Conservation (phyloP, 2,888 invertebrate species). For the Acrobasis consociella region DNA sequence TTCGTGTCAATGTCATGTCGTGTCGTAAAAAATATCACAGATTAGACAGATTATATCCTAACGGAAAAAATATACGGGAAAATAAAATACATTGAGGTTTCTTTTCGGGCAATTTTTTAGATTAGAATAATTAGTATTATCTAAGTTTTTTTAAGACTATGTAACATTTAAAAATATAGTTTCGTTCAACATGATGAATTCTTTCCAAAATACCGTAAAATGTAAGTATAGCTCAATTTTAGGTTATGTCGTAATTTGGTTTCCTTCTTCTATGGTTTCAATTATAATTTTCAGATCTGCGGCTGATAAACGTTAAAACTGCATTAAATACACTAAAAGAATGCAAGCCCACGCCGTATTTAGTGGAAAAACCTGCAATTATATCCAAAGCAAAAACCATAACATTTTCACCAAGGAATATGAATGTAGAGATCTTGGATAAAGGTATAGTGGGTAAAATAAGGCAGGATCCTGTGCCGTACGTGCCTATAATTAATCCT, state of each 20-base stretch:
- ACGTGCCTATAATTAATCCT: constrained; percentile 71
- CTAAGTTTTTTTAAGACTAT: background rate
- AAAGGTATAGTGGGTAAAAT: constrained; percentile 45
- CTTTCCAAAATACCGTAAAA: constrained; percentile 64
- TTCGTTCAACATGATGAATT: constrained; percentile 54
- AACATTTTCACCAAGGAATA: constrained; percentile 59
- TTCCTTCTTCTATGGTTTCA: constrained; percentile 22
- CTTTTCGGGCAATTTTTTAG: too few species aligned
- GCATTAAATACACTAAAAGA: constrained; percentile 59
- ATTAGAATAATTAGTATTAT: background rate
- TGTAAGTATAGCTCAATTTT: constrained; percentile 54
- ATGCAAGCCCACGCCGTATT: constrained; percentile 45
- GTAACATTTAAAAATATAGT: background rate
- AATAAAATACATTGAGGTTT: too few species aligned
- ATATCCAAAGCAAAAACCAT: constrained; percentile 43
- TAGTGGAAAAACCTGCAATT: constrained; percentile 41
- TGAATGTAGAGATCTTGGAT: constrained; percentile 62
- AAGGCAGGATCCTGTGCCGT: constrained; percentile 63
- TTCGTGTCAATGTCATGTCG: too few species aligned
- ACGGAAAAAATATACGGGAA: too few species aligned
- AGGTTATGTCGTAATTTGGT: constrained; percentile 50
- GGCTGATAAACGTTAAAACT: constrained; percentile 61
- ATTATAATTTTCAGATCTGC: constrained; percentile 57
- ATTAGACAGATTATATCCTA: too few species aligned
- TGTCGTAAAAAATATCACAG: too few species aligned